Conservation (phyloP, 1,140 invertebrate genomes). For the Sycobia sp. region DNA sequence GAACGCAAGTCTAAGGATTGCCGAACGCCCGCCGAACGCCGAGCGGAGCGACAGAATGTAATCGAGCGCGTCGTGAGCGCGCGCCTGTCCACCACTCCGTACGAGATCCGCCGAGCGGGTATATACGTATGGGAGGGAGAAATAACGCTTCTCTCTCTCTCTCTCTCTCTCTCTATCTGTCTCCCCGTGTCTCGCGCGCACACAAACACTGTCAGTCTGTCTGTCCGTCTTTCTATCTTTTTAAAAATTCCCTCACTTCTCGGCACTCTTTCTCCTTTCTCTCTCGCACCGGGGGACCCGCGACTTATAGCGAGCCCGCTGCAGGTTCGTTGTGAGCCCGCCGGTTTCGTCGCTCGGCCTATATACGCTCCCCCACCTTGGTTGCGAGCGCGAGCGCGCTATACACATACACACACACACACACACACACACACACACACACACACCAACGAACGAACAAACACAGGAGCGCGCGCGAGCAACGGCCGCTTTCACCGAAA, state of each 20-base stretch:
- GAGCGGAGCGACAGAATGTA: no score
- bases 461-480: not conserved
- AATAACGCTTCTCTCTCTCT: constrained; percentile 5
- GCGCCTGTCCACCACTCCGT: no score
- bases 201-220: no score
- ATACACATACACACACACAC: constrained; percentile 1
- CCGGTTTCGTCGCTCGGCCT: constrained; percentile 55
- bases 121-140: not conserved
- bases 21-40: no score
- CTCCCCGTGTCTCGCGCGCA: not conserved
- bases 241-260: no score
- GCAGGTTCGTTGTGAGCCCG: constrained; percentile 54
- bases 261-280: not conserved
- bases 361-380: constrained; percentile 57
- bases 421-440: not conserved
- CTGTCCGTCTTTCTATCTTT: no score
- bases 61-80: constrained; percentile 35
- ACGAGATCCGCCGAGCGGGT: no score
- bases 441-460: constrained; percentile 30
- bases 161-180: not conserved
- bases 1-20: no score
- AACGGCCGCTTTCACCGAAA: constrained; percentile 27
- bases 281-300: not conserved
- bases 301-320: not conserved
- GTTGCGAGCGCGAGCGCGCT: not conserved